Percentiles rank a stretch among this genome's conserved stretches.
Conservation (phyloP, 2,888 invertebrate species). For the Terebella lapidaria region DNA sequence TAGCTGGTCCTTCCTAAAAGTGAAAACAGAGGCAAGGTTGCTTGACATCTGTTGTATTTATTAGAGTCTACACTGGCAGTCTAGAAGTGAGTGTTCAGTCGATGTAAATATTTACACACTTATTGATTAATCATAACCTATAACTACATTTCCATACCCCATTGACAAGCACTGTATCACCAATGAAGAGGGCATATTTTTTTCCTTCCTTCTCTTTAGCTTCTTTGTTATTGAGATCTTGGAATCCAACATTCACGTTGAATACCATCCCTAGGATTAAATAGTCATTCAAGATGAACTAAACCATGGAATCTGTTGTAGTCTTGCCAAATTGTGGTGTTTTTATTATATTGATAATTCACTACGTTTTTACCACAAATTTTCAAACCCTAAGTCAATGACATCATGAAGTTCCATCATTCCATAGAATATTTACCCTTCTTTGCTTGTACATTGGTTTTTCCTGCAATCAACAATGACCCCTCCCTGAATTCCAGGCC, state of each 20-base stretch:
- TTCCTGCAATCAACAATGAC: constrained; percentile 84
- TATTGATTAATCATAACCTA: background rate
- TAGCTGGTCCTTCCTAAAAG: constrained; percentile 61
- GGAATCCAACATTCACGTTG: constrained; percentile 88
- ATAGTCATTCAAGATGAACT: too few relatives aligned
- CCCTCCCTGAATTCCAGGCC: constrained; percentile 98
- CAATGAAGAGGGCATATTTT: constrained; percentile 87
- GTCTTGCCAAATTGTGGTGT: too few relatives aligned
- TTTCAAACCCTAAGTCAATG: too few relatives aligned
- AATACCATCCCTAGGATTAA: constrained; percentile 75
- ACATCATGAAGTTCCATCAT: too few relatives aligned
- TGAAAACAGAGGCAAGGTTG: background rate
- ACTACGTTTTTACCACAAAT: too few relatives aligned
- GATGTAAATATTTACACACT: too few relatives aligned
- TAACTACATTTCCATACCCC: constrained; percentile 60
- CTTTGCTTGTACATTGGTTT: constrained; percentile 71
- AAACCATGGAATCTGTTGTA: too few relatives aligned
- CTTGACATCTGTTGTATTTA: too few relatives aligned
- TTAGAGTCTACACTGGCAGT: too few relatives aligned
- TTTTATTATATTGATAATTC: too few relatives aligned
- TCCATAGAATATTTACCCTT: too few relatives aligned
- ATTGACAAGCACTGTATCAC: constrained; percentile 93
- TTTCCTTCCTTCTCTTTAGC: constrained; percentile 72
- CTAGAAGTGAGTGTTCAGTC: too few relatives aligned
- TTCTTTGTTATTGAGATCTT: constrained; percentile 75